Base-by-base conservation (phyloP, 1,140 invertebrate genomes). In the Acromyrmex heyeri region DNA sequence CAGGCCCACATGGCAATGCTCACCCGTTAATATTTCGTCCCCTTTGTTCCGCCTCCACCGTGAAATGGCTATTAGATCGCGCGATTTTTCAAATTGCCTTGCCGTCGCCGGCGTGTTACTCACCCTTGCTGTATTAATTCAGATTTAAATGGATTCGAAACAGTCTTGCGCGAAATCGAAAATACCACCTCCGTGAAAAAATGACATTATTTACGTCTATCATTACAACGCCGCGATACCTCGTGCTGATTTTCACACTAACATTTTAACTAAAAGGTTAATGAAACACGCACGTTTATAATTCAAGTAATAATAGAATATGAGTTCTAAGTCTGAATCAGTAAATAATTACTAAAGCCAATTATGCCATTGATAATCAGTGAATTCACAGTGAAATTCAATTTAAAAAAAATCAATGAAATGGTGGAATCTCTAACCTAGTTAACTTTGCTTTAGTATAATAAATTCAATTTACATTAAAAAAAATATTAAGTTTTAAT, bases 31-130 rank as follows among this genome's bases (percentile, higher is more conserved):
- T 89, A 90, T 91, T 93, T 90, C 48, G 89, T 86, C 88, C 88
- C 82, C 72, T 81, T 77, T 86, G 86, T 87, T 83, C 61, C 88
- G 85, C 89, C 90, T 90, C 79, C 77, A 82, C 87, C 91, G 91
- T 93, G 90, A 94, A 94, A 94, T 92, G 90, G 86, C 90, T 91
- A 94, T 94, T 94, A 93, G 87, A 87, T 86, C 75, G 91, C 34
- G 85, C 92, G 87, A 93, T 94, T 94, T 95, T 93, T 93, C 85
- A 93, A 93, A 93, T 93, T 85, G 87, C 67, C 53, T 61, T 67
- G 62, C 70, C 69, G 70, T 61, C 34, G 64, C 10, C 14, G 73
- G 16, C 3, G 27, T 50, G 61, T 78, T 57, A 57, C 61, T 88
- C 70, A 57, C 67, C 69, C 73, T 61, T 75, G 61, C 48, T 12